Conservation (phyloP, 1,140 invertebrate genomes). For the Sesamia nonagrioides region DNA sequence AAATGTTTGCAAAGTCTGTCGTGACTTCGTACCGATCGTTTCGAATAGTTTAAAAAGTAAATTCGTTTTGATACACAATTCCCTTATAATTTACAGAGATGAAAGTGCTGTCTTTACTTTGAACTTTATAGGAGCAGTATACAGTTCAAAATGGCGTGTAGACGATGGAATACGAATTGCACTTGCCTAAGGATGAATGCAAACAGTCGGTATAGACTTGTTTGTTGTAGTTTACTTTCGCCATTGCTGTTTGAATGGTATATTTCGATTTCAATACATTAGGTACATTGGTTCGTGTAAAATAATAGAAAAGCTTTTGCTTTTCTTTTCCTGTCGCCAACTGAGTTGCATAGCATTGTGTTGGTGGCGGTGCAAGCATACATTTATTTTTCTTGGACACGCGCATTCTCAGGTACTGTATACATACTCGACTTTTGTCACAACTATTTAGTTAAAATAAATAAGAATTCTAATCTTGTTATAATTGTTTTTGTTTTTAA, state of each 20-base stretch:
- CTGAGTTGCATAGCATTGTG: conserved; percentile 19
- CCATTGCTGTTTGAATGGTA: conserved; percentile 25
- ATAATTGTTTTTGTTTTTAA: too few relatives aligned
- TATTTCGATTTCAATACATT: conserved; percentile 40
- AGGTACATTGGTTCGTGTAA: conserved; percentile 17
- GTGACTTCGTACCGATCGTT: conserved; percentile 33
- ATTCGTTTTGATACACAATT: conserved; percentile 44
- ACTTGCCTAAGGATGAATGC: conserved; percentile 36
- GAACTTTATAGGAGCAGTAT: background rate
- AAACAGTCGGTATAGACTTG: conserved; percentile 34
- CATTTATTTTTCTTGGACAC: background rate
- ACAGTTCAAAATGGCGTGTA: background rate
- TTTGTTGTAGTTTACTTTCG: conserved; percentile 47
- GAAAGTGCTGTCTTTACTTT: conserved; percentile 3
- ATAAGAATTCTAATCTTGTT: too few relatives aligned
- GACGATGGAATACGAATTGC: conserved; percentile 19
- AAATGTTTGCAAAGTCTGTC: conserved; percentile 23
- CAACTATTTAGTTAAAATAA: conserved; percentile 5
- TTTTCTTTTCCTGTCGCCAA: conserved; percentile 10
- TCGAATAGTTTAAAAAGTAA: conserved; percentile 47
- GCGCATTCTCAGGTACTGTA: background rate
- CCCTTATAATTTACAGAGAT: conserved; percentile 20
- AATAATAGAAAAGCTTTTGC: conserved; percentile 25
- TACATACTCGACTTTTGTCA: background rate
- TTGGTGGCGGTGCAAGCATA: conserved; percentile 8